Evolutionary conservation across 2,888 invertebrate species (phyloP).

Genomic region (Ypsolopha sequella): DNA sequence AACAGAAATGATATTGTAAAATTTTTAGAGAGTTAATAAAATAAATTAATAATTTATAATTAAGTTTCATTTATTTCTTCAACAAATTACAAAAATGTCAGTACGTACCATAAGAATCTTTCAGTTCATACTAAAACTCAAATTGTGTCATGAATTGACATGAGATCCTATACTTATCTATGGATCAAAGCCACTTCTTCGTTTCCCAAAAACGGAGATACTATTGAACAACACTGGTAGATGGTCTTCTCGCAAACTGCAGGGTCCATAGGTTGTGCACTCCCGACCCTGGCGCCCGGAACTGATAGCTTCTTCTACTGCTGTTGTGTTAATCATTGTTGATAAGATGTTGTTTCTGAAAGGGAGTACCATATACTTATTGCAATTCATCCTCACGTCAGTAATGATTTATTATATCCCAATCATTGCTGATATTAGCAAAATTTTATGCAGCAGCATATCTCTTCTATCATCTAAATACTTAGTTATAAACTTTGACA

Average conservation of each 20-base stretch:
- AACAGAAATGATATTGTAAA: constrained; percentile 15
- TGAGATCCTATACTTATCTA: background rate
- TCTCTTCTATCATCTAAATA: no score
- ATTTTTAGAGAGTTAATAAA: constrained; percentile 11
- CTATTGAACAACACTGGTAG: constrained; percentile 28
- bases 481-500: no score
- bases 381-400: no score
- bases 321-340: constrained; percentile 54
- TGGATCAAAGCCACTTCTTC: background rate
- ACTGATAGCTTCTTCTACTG: constrained; percentile 57
- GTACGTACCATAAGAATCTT: background rate
- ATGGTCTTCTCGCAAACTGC: constrained; percentile 34
- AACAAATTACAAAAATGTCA: no score
- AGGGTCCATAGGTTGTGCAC: constrained; percentile 51
- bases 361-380: constrained; percentile 5
- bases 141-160: background rate
- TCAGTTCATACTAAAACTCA: background rate
- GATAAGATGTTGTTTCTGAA: constrained; percentile 59
- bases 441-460: no score
- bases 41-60: background rate
- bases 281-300: constrained; percentile 46
- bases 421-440: no score
- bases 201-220: constrained; percentile 12
- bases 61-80: no score
- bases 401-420: no score